Evolutionary conservation across 2,797 vertebrate species (phyloP).

Genomic region (Jordanella pulchra): DNA sequence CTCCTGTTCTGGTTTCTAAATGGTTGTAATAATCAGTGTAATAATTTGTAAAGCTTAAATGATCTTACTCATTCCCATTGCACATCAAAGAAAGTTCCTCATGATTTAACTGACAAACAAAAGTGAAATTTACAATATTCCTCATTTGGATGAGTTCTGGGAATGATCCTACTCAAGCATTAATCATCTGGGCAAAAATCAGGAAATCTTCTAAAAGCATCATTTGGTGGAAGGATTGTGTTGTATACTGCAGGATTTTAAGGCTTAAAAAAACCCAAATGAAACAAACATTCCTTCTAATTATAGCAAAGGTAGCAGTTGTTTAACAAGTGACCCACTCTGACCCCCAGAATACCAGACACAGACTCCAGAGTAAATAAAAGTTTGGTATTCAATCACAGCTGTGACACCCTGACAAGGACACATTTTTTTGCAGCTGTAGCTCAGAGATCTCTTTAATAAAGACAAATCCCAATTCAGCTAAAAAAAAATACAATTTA

Average conservation of each 20-base stretch:
- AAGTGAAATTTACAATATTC: background rate
- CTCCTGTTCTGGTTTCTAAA: background rate
- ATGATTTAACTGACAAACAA: background rate
- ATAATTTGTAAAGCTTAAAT: background rate
- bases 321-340: slow-evolving; percentile 63
- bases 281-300: slow-evolving; percentile 50
- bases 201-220: slow-evolving; percentile 38
- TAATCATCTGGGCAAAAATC: slow-evolving; percentile 28
- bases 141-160: background rate
- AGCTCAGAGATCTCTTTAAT: slow-evolving; percentile 12
- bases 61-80: background rate
- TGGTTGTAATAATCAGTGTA: background rate
- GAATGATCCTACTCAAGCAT: slow-evolving; percentile 3
- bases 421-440: slow-evolving; percentile 52
- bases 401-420: slow-evolving; percentile 59
- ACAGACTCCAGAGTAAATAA: slow-evolving; percentile 74
- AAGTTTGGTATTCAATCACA: slow-evolving; percentile 66
- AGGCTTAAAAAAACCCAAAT: slow-evolving; percentile 26
- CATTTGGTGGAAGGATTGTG: slow-evolving; percentile 62
- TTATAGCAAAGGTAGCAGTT: slow-evolving; percentile 63
- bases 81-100: background rate
- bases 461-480: slow-evolving; percentile 52
- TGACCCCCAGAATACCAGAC: slow-evolving; percentile 76
- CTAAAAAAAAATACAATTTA: slow-evolving; percentile 11
- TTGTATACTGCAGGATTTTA: slow-evolving; percentile 55